Percentiles rank a stretch among this genome's conserved stretches.
Conservation (phyloP, 2,888 invertebrate genomes). For the Cancer borealis region DNA sequence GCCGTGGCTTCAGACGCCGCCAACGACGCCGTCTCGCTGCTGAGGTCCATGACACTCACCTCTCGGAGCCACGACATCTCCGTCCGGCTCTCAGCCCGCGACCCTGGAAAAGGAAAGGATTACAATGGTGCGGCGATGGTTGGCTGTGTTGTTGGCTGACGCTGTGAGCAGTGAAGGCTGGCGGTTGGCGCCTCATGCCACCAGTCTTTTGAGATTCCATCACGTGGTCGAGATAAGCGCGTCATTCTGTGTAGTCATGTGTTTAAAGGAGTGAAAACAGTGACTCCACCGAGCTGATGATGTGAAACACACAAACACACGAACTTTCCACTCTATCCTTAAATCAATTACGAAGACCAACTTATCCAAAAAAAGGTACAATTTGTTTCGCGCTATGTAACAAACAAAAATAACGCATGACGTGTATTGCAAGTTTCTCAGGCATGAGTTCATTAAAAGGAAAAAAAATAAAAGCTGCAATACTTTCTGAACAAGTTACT, state of each 20-base stretch:
- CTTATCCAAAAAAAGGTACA: not conserved
- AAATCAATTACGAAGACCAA: not conserved
- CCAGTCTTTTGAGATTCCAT: no score
- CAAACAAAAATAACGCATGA: not conserved
- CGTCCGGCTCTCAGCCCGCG: slow-evolving; percentile 70
- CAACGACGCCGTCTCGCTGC: slow-evolving; percentile 71
- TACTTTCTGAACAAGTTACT: not conserved
- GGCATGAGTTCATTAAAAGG: not conserved
- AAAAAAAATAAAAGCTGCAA: not conserved
- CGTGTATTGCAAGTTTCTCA: not conserved
- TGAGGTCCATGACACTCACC: slow-evolving; percentile 69
- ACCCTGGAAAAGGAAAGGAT: slow-evolving; percentile 35
- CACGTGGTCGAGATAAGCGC: not conserved
- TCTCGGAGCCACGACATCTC: slow-evolving; percentile 71
- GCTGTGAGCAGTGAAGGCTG: no score
- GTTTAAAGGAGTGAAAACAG: not conserved
- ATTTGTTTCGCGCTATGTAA: no score
- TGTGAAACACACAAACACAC: not conserved
- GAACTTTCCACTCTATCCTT: no score
- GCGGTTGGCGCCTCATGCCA: no score
- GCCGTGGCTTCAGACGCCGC: slow-evolving; percentile 73
- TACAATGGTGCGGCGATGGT: not conserved
- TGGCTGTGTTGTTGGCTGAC: no score
- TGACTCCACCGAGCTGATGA: not conserved
- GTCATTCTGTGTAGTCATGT: not conserved